A percentile compares a stretch with the other conserved stretches of the same genome.
Conservation (phyloP, 2,888 invertebrate genomes). For the Drosophila gaucha region DNA sequence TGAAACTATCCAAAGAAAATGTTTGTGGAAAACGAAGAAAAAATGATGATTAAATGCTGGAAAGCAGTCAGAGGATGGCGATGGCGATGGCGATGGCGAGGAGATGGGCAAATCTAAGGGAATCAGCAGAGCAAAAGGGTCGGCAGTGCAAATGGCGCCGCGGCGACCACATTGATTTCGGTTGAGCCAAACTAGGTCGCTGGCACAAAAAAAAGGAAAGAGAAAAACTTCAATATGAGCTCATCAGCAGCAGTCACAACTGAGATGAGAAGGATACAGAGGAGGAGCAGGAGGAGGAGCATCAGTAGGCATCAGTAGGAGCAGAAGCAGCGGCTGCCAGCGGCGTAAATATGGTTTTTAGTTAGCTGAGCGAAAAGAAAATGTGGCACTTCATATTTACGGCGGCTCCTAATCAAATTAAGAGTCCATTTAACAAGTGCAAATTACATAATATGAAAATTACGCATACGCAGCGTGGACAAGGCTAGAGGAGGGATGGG, state of each 20-base stretch:
- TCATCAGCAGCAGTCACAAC: slow-evolving; percentile 59
- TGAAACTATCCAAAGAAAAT: slow-evolving; percentile 31
- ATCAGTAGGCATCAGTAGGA: slow-evolving; percentile 1
- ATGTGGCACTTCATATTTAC: slow-evolving; percentile 61
- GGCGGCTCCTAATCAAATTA: slow-evolving; percentile 74
- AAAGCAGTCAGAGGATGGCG: background rate
- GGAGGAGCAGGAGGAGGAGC: slow-evolving; percentile 1
- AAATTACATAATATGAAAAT: slow-evolving; percentile 79
- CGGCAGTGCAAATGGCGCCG: slow-evolving; percentile 75
- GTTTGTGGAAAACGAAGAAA: slow-evolving; percentile 20
- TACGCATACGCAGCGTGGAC: slow-evolving; percentile 73
- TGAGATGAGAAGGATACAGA: slow-evolving; percentile 19
- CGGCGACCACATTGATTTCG: slow-evolving; percentile 81
- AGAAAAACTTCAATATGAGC: slow-evolving; percentile 70
- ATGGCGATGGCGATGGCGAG: background rate
- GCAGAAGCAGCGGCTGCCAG: background rate
- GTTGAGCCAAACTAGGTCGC: slow-evolving; percentile 80
- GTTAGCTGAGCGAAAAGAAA: slow-evolving; percentile 8
- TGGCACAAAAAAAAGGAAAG: slow-evolving; percentile 48
- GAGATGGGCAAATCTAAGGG: background rate
- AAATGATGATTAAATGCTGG: slow-evolving; percentile 47
- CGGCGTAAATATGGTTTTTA: slow-evolving; percentile 42
- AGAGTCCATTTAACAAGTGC: slow-evolving; percentile 72
- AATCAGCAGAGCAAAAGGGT: slow-evolving; percentile 65
- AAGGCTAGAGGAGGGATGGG: background rate